phyloP scores from a whole-genome alignment of 2,888 invertebrate genomes.

The Chesias legatella region DNA sequence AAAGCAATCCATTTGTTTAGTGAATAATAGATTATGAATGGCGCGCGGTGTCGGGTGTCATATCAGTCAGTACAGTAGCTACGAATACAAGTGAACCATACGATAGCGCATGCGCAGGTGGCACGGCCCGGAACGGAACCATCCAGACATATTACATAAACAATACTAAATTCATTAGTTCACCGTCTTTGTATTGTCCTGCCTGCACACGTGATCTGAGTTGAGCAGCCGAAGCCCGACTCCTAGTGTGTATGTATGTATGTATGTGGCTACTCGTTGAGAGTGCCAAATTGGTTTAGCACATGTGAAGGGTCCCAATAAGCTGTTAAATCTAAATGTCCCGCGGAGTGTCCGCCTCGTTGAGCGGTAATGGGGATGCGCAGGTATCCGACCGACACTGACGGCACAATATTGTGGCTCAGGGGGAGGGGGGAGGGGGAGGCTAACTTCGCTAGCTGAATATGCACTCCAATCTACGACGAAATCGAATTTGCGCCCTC shows the following conservation, averaged over 20 bases:
- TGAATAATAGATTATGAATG: conserved; percentile 6
- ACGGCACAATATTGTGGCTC: conserved; percentile 26
- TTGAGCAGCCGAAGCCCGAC: too few species aligned
- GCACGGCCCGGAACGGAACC: background rate
- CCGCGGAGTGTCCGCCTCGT: conserved; percentile 6
- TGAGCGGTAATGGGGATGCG: conserved; percentile 12
- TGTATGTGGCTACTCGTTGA: too few species aligned
- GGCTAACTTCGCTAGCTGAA: conserved; percentile 67
- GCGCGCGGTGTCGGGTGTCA: conserved; percentile 8
- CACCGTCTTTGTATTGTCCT: too few species aligned
- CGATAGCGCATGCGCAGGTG: too few species aligned
- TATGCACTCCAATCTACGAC: conserved; percentile 72
- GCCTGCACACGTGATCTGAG: too few species aligned
- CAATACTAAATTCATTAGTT: too few species aligned
- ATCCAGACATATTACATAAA: too few species aligned
- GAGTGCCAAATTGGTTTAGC: too few species aligned
- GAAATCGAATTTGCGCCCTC: conserved; percentile 66
- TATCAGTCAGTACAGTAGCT: too few species aligned
- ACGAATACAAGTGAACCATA: too few species aligned
- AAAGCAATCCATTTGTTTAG: conserved; percentile 3
- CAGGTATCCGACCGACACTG: conserved; percentile 29
- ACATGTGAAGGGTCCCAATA: background rate
- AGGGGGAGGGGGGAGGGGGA: conserved; percentile 25
- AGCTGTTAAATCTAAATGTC: conserved; percentile 9
- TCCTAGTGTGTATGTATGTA: too few species aligned